A percentile compares a stretch with the other conserved stretches of the same genome.
Evolutionary conservation across 1,140 invertebrate genomes (phyloP).

Genomic region (Hyposmocoma kahamanoa): DNA sequence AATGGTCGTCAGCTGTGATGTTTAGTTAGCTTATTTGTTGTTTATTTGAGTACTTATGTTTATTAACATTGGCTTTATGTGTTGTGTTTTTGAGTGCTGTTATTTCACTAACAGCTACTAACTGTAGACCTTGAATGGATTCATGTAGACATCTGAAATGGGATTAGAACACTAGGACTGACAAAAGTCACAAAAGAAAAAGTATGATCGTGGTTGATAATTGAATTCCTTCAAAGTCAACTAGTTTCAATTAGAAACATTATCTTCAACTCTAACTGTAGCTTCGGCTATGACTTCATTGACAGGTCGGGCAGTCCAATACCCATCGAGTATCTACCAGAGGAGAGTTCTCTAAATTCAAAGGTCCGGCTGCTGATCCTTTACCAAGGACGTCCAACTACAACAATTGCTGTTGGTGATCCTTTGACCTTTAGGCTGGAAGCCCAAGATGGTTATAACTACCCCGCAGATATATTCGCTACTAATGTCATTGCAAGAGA

Average conservation of each 20-base stretch:
- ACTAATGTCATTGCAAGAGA: conserved; percentile 95
- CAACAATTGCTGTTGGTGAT: conserved; percentile 95
- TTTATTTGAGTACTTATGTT: conserved; percentile 10
- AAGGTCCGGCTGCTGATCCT: conserved; percentile 89
- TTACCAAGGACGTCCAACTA: conserved; percentile 92
- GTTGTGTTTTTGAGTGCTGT: conserved; percentile 52
- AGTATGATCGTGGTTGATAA: too few species aligned
- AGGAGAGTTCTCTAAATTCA: conserved; percentile 91
- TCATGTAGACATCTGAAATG: conserved; percentile 9
- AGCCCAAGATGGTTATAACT: conserved; percentile 92
- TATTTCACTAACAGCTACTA: conserved; percentile 72
- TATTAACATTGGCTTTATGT: conserved; percentile 4
- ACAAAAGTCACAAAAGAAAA: background rate
- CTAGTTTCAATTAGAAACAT: conserved; percentile 12
- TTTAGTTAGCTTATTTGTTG: too few species aligned
- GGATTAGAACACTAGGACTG: background rate
- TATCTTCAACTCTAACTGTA: conserved; percentile 60
- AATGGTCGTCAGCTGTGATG: too few species aligned
- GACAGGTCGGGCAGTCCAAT: conserved; percentile 90
- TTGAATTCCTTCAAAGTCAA: conserved; percentile 57
- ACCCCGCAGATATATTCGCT: conserved; percentile 92
- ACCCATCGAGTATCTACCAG: conserved; percentile 92
- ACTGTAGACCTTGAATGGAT: conserved; percentile 65
- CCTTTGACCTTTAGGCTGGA: conserved; percentile 92
- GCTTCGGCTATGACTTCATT: conserved; percentile 55